Percentiles rank a stretch among this genome's conserved stretches.
phyloP scores from a whole-genome alignment of 2,113 vertebrate species.

The Columbina picui region DNA sequence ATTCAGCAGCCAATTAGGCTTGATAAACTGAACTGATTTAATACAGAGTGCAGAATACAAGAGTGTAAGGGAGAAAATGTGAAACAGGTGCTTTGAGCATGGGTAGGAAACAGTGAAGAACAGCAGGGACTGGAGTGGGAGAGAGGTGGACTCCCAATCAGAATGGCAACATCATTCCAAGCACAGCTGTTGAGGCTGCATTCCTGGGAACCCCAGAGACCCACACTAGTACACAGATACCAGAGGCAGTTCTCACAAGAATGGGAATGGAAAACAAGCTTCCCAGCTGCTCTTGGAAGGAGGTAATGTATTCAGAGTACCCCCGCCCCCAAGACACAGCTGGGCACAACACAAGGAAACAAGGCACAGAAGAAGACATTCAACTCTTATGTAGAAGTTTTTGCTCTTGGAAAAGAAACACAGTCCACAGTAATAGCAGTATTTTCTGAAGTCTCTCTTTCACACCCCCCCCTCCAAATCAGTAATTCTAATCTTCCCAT shows the following conservation, averaged over 20 bases:
- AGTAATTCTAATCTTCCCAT: neutral
- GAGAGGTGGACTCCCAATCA: neutral
- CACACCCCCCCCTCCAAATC: neutral
- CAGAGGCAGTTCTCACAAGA: neutral
- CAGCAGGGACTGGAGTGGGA: neutral
- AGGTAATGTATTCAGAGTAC: neutral
- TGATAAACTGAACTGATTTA: neutral
- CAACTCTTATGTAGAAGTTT: neutral
- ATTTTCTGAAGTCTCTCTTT: neutral
- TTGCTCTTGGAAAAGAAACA: neutral
- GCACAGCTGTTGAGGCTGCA: neutral
- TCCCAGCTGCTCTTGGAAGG: neutral
- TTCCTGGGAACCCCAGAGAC: neutral
- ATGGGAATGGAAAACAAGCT: neutral
- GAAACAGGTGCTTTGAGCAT: neutral
- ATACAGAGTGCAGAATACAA: neutral
- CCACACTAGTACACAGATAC: neutral
- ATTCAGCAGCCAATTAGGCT: neutral
- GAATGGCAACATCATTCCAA: neutral
- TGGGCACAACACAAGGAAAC: neutral
- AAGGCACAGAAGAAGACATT: neutral
- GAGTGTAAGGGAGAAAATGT: neutral
- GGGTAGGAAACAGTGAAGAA: neutral
- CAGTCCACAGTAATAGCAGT: neutral
- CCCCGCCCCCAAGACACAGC: neutral